Evolutionary conservation across 2,888 invertebrate species (phyloP).

Genomic region (Oscheius sp.): DNA sequence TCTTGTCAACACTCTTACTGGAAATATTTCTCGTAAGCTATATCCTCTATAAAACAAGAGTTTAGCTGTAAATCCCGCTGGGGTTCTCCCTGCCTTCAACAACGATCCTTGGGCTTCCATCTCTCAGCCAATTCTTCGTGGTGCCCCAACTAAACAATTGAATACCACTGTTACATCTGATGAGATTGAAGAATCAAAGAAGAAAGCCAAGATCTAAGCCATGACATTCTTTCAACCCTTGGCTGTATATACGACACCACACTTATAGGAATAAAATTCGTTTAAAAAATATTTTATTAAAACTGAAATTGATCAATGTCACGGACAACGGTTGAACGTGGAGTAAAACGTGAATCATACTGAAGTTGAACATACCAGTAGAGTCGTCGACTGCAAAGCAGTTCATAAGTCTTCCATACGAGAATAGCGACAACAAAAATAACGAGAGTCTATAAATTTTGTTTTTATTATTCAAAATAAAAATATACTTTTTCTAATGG

Average conservation of each 20-base stretch:
- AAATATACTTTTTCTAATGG: conserved; percentile 38
- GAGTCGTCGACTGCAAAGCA: conserved; percentile 52
- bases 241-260: conserved; percentile 16
- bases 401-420: conserved; percentile 54
- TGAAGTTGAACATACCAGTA: conserved; percentile 58
- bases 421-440: conserved; percentile 51
- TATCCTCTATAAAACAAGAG: neutral
- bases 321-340: conserved; percentile 47
- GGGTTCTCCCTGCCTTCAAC: conserved; percentile 15
- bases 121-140: conserved; percentile 2
- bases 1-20: conserved; percentile 6
- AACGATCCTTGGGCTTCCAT: conserved; percentile 29
- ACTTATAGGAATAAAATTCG: neutral
- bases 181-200: conserved; percentile 2
- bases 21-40: neutral
- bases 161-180: neutral
- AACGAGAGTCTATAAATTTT: conserved; percentile 42
- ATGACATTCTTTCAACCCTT: neutral
- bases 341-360: conserved; percentile 50
- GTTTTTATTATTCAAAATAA: neutral
- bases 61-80: conserved; percentile 16
- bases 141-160: conserved; percentile 17
- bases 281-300: conserved; percentile 26
- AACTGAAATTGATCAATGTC: conserved; percentile 55
- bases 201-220: neutral